Conservation (phyloP, 2,797 vertebrate genomes). For the Pantherophis alleghaniensis region DNA sequence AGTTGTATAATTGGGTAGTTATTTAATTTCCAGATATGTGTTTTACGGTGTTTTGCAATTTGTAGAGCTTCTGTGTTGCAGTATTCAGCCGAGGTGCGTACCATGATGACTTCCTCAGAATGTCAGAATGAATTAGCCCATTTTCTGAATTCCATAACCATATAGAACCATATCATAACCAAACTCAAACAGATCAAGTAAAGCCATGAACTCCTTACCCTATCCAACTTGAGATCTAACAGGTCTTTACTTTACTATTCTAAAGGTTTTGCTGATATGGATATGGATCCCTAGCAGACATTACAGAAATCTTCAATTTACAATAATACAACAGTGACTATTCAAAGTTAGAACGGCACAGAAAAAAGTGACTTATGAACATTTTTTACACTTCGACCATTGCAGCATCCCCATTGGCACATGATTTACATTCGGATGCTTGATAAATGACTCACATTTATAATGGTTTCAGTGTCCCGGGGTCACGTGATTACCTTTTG, state of each 20-base stretch:
- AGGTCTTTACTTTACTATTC: neutral
- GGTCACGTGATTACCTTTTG: no score
- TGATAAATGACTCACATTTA: no score
- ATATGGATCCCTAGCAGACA: neutral
- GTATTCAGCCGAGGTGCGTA: neutral
- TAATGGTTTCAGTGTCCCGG: accelerated
- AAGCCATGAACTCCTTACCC: neutral
- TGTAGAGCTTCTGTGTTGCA: neutral
- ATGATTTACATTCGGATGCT: no score
- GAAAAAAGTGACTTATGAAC: no score
- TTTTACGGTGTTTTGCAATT: neutral
- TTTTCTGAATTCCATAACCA: neutral
- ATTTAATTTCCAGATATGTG: neutral
- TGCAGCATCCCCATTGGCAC: no score
- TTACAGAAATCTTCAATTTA: no score
- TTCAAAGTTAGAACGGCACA: no score
- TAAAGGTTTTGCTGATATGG: neutral
- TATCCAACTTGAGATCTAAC: neutral
- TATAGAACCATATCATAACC: neutral
- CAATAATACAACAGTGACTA: no score
- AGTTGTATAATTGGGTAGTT: neutral
- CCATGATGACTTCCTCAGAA: neutral
- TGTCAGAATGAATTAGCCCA: neutral
- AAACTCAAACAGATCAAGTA: neutral
- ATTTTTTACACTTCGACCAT: no score